Evolutionary conservation across 2,113 vertebrate genomes (phyloP), one percentile per base, ranked within the genome.

Genomic region (Lepisosteus oculatus): DNA sequence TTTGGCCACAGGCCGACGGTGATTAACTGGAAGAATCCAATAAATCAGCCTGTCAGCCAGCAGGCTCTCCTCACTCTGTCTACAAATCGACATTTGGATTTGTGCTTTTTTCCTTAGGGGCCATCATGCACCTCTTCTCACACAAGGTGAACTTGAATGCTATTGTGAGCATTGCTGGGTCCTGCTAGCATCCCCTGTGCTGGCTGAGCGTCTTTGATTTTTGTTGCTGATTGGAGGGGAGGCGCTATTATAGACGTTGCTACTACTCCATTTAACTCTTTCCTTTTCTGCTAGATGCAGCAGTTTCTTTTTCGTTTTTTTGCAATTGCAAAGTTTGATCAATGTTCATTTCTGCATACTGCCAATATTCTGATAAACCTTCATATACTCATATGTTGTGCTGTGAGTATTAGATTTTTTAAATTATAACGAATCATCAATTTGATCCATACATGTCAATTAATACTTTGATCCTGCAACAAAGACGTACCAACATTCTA

Each of bases 1-100:
- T 93, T 92, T 92, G 93, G 92, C 92, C 90, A 92, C 89, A 90
- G 92, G 92, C 90, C 87, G 90, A 89, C 87, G 91, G 92, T 93
- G 93, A 94, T 94, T 96, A 96, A 95, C 93, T 92, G 93, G 94
- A 94, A 94, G 94, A 94, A 92, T 95, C 93, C 92, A 95, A 97
- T 97, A 97, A 96, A 96, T 97, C 93, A 97, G 91, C 85, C 91
- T 95, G 92, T 95, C 93, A 94, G 93, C 94, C 91, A 92, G 92
- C 91, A 93, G 87, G 88, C 87, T 88, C 84, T 90, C 88, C 88
- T 92, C 85, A 85, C 90, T 88, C 85, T 90, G 85, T 88, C 90
- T 93, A 92, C 92, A 93, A 93, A 94, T 93, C 87, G 91, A 94
- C 92, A 90, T 92, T 93, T 91, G 91, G 90, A 93, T 93, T 93